Base-by-base conservation (phyloP, 2,888 invertebrate species). In the Melitaea athalia region DNA sequence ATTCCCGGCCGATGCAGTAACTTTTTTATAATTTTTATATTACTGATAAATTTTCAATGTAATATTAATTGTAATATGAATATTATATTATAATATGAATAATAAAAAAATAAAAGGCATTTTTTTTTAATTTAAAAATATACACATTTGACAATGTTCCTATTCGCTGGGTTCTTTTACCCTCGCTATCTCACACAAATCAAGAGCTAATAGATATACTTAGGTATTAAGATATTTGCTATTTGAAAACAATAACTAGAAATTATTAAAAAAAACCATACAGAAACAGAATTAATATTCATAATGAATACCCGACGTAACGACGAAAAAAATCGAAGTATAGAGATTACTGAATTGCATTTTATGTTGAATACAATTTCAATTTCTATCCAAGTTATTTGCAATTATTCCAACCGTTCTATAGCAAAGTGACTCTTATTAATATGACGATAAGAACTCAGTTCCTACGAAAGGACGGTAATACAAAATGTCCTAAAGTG, bases 1-100 rank as follows among this genome's bases (percentile, higher is more conserved):
- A 91, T 91, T 92, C 91, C 92, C 91, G 92, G 92, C 89, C 89
- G 90, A 81, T 81, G 81, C 80, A 81, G n/a, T n/a, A n/a, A n/a
- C n/a, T n/a, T n/a, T n/a, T n/a, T n/a, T n/a, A n/a, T n/a, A n/a
- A n/a, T n/a, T n/a, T n/a, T n/a, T n/a, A n/a, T n/a, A n/a, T n/a
- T n/a, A n/a, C n/a, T n/a, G n/a, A n/a, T n/a, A n/a, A n/a, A n/a
- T n/a, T n/a, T n/a, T n/a, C n/a, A n/a, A n/a, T n/a, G n/a, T n/a
- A n/a, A n/a, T n/a, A n/a, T n/a, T n/a, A n/a, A n/a, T n/a, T n/a
- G n/a, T n/a, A n/a, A n/a, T n/a, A n/a, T n/a, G n/a, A n/a, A n/a
- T n/a, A n/a, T n/a, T n/a, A n/a, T n/a, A n/a, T 24, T 24, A 3
- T 24, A 24, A 24, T 24, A 24, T 24, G 24, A 24, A 24, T 24